phyloP scores from a whole-genome alignment of 2,113 vertebrate species.

The Eurystomus gularis region DNA sequence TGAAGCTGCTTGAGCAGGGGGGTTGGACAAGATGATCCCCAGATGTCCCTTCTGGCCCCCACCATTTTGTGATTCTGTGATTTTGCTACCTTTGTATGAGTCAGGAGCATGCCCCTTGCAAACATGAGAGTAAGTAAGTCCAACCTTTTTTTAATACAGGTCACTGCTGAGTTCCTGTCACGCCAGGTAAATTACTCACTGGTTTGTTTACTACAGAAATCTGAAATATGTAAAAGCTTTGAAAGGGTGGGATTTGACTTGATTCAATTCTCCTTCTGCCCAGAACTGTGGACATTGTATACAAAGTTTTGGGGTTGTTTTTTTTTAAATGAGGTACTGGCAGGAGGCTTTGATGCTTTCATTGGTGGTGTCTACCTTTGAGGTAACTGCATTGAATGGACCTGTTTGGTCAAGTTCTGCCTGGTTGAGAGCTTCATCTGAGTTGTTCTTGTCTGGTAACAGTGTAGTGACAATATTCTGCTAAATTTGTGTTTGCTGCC shows the following conservation, averaged over 20 bases:
- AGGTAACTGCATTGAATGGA: not conserved
- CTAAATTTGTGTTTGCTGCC: not conserved
- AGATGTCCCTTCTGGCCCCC: no score
- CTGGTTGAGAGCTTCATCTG: not conserved
- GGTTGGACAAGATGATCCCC: no score
- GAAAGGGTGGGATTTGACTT: not conserved
- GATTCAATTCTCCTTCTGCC: not conserved
- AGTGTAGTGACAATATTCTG: not conserved
- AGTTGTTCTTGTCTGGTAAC: not conserved
- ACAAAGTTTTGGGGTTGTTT: not conserved
- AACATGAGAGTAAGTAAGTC: not conserved
- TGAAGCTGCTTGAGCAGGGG: no score
- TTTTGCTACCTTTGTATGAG: not conserved
- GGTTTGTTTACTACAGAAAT: not conserved
- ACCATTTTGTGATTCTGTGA: no score
- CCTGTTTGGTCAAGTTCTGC: not conserved
- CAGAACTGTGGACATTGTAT: not conserved
- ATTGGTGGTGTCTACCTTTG: not conserved
- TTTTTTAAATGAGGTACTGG: not conserved
- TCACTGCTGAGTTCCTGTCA: not conserved
- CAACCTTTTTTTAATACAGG: not conserved
- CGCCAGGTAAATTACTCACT: not conserved
- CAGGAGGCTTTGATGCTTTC: not conserved
- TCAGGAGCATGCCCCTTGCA: not conserved
- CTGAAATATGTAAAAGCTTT: not conserved